phyloP scores from a whole-genome alignment of 2,888 invertebrate species.

The Vesta saturnalis region DNA sequence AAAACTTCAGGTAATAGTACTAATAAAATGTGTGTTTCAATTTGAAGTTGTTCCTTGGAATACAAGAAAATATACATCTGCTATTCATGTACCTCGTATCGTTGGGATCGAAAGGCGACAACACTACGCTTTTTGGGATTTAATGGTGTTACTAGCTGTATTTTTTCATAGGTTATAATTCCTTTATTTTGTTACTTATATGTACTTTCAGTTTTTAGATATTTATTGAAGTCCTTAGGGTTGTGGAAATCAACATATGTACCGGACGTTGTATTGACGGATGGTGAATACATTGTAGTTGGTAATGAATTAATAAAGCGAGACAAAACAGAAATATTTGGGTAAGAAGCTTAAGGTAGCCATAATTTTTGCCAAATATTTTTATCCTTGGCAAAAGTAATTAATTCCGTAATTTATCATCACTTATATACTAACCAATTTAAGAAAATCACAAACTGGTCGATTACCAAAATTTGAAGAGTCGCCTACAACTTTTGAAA shows the following conservation, averaged over 20 bases:
- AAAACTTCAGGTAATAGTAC: slow-evolving; percentile 80
- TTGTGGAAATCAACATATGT: slow-evolving; percentile 79
- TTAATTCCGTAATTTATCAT: too few species aligned
- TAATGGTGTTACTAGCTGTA: slow-evolving; percentile 87
- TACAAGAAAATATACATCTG: slow-evolving; percentile 69
- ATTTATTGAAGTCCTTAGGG: slow-evolving; percentile 93
- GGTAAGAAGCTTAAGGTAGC: not conserved
- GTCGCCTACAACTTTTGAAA: too few species aligned
- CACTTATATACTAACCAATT: too few species aligned
- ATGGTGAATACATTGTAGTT: slow-evolving; percentile 57
- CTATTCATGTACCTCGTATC: slow-evolving; percentile 84
- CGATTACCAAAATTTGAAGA: too few species aligned
- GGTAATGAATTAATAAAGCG: slow-evolving; percentile 52
- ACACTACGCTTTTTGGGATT: slow-evolving; percentile 91
- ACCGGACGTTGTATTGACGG: slow-evolving; percentile 56
- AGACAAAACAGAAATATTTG: slow-evolving; percentile 20
- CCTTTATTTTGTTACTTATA: not conserved
- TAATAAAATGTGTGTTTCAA: slow-evolving; percentile 98
- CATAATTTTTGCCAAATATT: too few species aligned
- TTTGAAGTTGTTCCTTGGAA: slow-evolving; percentile 94
- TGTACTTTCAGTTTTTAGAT: slow-evolving; percentile 66
- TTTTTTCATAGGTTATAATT: slow-evolving; percentile 92
- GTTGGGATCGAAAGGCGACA: slow-evolving; percentile 90
- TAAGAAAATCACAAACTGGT: too few species aligned
- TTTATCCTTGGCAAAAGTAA: too few species aligned